Conservation (phyloP, 1,140 invertebrate species). For the Mylabris phalerata region DNA sequence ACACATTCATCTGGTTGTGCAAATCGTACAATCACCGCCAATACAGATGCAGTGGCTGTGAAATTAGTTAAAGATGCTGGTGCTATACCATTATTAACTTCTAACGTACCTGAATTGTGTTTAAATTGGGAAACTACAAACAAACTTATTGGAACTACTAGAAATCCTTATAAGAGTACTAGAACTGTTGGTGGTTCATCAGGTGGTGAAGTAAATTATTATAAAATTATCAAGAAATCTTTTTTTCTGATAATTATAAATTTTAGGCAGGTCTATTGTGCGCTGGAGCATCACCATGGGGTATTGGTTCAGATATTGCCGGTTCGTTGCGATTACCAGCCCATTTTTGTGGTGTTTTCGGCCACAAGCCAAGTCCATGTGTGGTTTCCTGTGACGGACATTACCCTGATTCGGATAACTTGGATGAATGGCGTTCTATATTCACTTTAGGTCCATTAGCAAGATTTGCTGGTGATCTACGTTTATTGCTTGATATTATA, state of each 20-base stretch:
- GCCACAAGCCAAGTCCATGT: constrained; percentile 68
- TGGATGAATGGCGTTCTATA: constrained; percentile 31
- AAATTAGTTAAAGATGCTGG: constrained; percentile 62
- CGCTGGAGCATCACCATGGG: constrained; percentile 67
- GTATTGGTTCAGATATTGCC: constrained; percentile 76
- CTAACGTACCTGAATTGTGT: constrained; percentile 88
- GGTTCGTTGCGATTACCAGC: constrained; percentile 80
- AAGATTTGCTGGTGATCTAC: constrained; percentile 74
- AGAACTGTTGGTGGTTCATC: constrained; percentile 70
- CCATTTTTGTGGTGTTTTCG: constrained; percentile 79
- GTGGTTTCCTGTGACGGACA: constrained; percentile 49
- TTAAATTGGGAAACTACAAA: constrained; percentile 87
- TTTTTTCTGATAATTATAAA: neutral
- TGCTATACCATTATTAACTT: constrained; percentile 81
- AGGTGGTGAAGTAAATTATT: constrained; percentile 57
- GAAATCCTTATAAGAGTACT: constrained; percentile 80
- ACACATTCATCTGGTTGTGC: constrained; percentile 51
- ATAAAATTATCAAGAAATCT: neutral
- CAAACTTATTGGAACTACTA: constrained; percentile 75
- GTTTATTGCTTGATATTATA: constrained; percentile 58
- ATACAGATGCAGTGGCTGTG: constrained; percentile 65
- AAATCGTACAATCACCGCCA: constrained; percentile 48
- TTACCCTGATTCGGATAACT: constrained; percentile 15
- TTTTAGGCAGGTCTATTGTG: constrained; percentile 56
- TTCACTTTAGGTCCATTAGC: constrained; percentile 72